Percentiles rank a stretch among this genome's conserved stretches.
Evolutionary conservation across 2,797 vertebrate species (phyloP).

Genomic region (Holocentrus rufus): DNA sequence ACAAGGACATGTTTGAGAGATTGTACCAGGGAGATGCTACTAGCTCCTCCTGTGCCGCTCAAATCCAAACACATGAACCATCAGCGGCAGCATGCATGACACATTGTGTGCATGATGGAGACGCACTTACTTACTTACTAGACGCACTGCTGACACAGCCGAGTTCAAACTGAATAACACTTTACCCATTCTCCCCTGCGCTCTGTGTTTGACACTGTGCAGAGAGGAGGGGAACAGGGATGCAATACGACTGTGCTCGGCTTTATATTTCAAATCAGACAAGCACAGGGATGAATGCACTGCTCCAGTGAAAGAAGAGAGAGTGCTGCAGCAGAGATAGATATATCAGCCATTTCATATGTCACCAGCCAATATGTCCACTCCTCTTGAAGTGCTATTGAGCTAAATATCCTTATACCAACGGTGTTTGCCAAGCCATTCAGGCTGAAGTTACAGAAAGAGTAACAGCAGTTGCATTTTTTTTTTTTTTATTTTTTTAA

Average conservation of each 20-base stretch:
- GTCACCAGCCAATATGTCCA: neutral
- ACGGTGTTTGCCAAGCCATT: neutral
- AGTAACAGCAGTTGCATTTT: slow-evolving; percentile 84
- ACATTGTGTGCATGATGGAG: slow-evolving; percentile 15
- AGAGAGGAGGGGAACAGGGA: neutral
- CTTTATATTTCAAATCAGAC: neutral
- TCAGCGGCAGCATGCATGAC: slow-evolving; percentile 30
- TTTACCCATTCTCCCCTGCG: neutral
- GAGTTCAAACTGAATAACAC: slow-evolving; percentile 22
- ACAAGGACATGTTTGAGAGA: slow-evolving; percentile 20
- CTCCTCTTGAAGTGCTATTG: neutral
- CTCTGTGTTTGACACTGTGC: neutral
- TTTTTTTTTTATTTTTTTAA: slow-evolving; percentile 76
- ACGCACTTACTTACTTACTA: neutral
- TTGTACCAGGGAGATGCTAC: neutral
- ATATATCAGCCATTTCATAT: neutral
- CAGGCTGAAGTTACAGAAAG: slow-evolving; percentile 64
- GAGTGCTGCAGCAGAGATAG: neutral
- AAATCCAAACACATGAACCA: neutral
- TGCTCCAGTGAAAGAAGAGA: neutral
- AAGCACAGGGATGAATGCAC: neutral
- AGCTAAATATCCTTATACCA: no score
- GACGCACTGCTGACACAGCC: neutral
- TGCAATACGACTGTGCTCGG: neutral
- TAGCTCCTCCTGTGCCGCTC: neutral